Evolutionary conservation across 2,888 invertebrate genomes (phyloP).

Genomic region (Polyommatus icarus): DNA sequence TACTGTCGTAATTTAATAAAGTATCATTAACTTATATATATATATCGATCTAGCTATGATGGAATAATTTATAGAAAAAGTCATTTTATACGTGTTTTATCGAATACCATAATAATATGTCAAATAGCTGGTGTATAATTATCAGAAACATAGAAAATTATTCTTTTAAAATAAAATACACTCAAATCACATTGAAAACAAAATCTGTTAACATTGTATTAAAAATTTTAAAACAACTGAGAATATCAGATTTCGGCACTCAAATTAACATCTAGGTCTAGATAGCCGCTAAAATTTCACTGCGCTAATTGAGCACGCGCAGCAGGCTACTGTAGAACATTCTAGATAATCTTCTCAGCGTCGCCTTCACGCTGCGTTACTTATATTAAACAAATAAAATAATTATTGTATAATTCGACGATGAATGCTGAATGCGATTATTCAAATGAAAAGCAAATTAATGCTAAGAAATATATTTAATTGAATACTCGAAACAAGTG

Average conservation of each 20-base stretch:
- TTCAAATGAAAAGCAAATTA: conserved; percentile 29
- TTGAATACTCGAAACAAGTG: conserved; percentile 13
- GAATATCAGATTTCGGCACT: not conserved
- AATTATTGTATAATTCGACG: conserved; percentile 19
- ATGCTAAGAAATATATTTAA: conserved; percentile 22
- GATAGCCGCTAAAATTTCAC: not conserved
- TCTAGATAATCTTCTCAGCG: not conserved
- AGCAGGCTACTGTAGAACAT: not conserved
- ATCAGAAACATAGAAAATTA: too few relatives aligned
- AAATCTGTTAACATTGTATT: too few relatives aligned
- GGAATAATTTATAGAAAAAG: too few relatives aligned
- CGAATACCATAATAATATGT: too few relatives aligned
- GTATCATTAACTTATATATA: too few relatives aligned
- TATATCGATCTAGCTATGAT: too few relatives aligned
- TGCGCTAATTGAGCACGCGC: not conserved
- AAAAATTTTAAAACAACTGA: too few relatives aligned
- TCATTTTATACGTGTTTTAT: too few relatives aligned
- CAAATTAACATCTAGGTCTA: not conserved
- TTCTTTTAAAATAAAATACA: too few relatives aligned
- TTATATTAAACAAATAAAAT: conserved; percentile 22
- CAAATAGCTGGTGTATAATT: too few relatives aligned
- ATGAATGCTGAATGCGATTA: conserved; percentile 21
- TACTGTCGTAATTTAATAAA: too few relatives aligned
- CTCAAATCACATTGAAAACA: too few relatives aligned
- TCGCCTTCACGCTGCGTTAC: conserved; percentile 11